These are phyloP conservation scores for Physella acuta DNA, from an alignment of 1,140 invertebrate genomes.

Conservation along the genomic window DNA sequence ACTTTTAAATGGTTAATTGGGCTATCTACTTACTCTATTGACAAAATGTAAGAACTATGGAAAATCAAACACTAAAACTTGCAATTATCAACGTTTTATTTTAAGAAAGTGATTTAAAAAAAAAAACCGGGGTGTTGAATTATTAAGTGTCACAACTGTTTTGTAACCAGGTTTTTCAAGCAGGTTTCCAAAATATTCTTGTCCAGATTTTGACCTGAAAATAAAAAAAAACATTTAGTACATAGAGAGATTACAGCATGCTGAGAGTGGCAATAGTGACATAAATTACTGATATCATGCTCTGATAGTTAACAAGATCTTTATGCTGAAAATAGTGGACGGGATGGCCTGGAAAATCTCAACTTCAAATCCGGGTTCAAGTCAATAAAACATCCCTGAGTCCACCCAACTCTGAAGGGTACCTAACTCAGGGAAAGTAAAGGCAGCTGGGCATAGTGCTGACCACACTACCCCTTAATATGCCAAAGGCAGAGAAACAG, in stretches of 20 bases:
- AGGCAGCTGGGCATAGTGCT: too few relatives aligned
- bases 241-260: neutral
- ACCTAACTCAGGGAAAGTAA: too few relatives aligned
- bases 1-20: too few relatives aligned
- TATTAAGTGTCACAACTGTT: too few relatives aligned
- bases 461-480: too few relatives aligned
- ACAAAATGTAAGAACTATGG: too few relatives aligned
- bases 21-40: too few relatives aligned
- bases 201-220: neutral
- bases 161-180: neutral
- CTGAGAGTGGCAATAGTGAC: neutral
- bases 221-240: neutral
- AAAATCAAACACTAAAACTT: too few relatives aligned
- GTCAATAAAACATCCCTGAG: neutral
- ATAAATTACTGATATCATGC: neutral
- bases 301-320: neutral
- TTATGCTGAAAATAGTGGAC: neutral
- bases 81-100: too few relatives aligned
- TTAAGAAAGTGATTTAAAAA: too few relatives aligned
- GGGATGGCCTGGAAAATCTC: neutral
- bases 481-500: too few relatives aligned
- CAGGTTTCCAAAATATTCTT: neutral
- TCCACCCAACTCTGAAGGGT: neutral
- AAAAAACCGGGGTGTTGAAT: too few relatives aligned
- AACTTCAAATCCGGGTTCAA: neutral